Base-by-base conservation (phyloP, 2,113 vertebrate species). In the Myanophis thanlyinensis region DNA sequence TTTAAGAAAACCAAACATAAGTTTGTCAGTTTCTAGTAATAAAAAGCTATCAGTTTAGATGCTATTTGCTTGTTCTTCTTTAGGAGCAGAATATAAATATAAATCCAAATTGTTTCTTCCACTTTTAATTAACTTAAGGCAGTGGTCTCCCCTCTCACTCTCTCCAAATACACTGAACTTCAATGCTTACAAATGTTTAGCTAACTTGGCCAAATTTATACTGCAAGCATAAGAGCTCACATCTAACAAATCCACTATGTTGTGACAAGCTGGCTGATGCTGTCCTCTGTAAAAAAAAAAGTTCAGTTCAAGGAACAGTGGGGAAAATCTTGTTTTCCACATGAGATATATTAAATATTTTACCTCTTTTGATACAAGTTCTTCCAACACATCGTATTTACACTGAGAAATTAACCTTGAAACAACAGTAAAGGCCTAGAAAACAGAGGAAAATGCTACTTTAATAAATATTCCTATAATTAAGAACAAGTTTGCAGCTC, bases 341-440 rank as follows among this genome's bases (percentile, higher is more conserved):
- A 51, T 1, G 44, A 80, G 10, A n/a, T 15, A 44, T 18, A 53
- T 40, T 88, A 88, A 92, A 90, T 67, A 90, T 89, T 84, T 98
- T 97, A 99, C 99, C 95, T 99, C 99, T 97, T 98, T 97, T 91
- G 98, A 98, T 11, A 99, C 98, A 30, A 99, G 98, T 47, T 98
- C 98, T 27, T 99, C 98, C 93, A 99, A 95, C 6, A 98, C 97
- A 47, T 99, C 98, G 97, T 99, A 99, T 95, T 98, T 98, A 96
- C 97, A 97, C 87, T 97, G 97, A 88, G 99, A 99, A 92, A 99
- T 94, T 93, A 99, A 97, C 62, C 95, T 98, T 94, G 99, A 99
- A n/a, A 99, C 99, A 93, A 98, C 97, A 44, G 97, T 97, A 96
- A 99, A 99, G 47, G 99, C 99, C 99, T 99, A 95, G 1, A 96